These are phyloP conservation scores for Limnothrissa miodon DNA, from an alignment of 2,113 vertebrate species.

Conservation along the genomic window DNA sequence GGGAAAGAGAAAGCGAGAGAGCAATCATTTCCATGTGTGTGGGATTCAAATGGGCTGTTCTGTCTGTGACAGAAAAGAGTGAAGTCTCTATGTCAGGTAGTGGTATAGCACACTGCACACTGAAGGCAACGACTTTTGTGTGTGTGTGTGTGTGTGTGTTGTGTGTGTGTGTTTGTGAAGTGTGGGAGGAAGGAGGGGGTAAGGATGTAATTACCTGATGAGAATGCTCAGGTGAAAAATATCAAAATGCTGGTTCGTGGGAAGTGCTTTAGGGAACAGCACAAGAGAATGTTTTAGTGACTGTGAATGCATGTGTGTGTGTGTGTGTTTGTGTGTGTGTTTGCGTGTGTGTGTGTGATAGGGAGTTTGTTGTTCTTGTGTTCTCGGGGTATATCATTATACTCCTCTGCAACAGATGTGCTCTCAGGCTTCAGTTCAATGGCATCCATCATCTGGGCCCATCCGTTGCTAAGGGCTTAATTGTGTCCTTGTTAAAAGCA, in stretches of 20 bases:
- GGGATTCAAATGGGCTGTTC: slow-evolving; percentile 6
- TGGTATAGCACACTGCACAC: no score
- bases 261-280: neutral
- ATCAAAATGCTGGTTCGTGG: neutral
- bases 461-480: slow-evolving; percentile 17
- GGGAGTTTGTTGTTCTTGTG: neutral
- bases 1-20: neutral
- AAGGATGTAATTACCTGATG: neutral
- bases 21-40: slow-evolving; percentile 34
- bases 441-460: slow-evolving; percentile 14
- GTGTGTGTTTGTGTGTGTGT: neutral
- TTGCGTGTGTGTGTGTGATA: neutral
- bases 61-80: slow-evolving; percentile 21
- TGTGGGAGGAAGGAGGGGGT: neutral
- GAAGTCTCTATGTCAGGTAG: neutral
- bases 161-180: neutral
- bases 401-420: neutral
- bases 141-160: slow-evolving; percentile 17
- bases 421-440: neutral
- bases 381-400: slow-evolving; percentile 6
- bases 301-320: neutral
- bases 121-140: neutral
- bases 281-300: neutral
- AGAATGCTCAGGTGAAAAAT: neutral
- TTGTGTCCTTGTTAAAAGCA: slow-evolving; percentile 25